Evolutionary conservation across 2,113 vertebrate genomes (phyloP).

Genomic region (Peucedramus taeniatus): DNA sequence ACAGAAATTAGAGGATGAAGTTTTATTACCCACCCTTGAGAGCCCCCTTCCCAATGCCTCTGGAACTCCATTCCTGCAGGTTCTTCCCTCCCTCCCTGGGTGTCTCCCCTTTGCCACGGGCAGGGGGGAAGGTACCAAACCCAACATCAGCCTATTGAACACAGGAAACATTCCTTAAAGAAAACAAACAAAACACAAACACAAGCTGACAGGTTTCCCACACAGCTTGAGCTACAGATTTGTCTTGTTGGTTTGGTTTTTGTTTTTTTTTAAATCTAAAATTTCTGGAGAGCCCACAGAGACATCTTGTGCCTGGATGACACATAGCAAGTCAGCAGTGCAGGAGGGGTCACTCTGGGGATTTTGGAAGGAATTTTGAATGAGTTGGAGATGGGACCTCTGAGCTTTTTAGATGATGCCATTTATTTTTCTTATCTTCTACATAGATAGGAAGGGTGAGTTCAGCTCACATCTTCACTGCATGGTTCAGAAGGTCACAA

Average conservation of each 20-base stretch:
- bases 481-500: too few relatives aligned
- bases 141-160: neutral
- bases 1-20: neutral
- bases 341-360: neutral
- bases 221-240: neutral
- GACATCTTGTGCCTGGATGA: slow-evolving; percentile 56
- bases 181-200: slow-evolving; percentile 42
- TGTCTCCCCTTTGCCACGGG: neutral
- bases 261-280: neutral
- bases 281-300: slow-evolving; percentile 42
- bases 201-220: slow-evolving; percentile 22
- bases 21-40: neutral
- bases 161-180: neutral
- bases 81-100: neutral
- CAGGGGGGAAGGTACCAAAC: neutral
- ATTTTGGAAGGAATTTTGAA: neutral
- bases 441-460: too few relatives aligned
- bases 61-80: too few relatives aligned
- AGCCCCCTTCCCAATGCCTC: neutral
- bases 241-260: neutral
- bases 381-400: neutral
- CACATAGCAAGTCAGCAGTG: neutral
- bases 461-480: too few relatives aligned
- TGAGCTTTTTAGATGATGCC: too few relatives aligned
- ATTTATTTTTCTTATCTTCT: too few relatives aligned